Conservation (phyloP, 2,888 invertebrate genomes). For the Drosophila suboccidentalis region DNA sequence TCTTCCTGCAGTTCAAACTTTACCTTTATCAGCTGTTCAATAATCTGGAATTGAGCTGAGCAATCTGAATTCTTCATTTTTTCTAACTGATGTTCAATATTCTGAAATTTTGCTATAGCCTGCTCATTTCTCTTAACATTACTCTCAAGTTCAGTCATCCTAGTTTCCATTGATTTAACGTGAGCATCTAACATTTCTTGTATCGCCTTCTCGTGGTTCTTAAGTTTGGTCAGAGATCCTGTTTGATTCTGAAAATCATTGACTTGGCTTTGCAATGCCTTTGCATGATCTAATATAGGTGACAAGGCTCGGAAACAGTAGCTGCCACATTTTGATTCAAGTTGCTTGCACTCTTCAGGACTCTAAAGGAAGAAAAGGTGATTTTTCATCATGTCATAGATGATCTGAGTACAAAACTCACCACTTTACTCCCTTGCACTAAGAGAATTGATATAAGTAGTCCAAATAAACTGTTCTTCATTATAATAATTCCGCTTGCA, state of each 20-base stretch:
- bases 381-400: neutral
- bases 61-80: no score
- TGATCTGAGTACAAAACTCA: neutral
- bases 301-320: conserved; percentile 3
- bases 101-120: neutral
- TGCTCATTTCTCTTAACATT: neutral
- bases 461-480: neutral
- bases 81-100: neutral
- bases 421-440: neutral
- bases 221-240: neutral
- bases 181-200: no score
- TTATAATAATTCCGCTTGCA: neutral
- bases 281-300: conserved; percentile 3
- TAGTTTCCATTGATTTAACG: neutral
- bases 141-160: neutral
- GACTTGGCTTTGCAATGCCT: conserved; percentile 3
- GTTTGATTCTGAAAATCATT: neutral
- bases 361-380: neutral
- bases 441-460: neutral
- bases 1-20: no score
- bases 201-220: neutral
- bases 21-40: no score
- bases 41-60: no score
- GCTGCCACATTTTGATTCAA: conserved; percentile 1
- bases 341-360: neutral